Evolutionary conservation across 2,888 invertebrate species (phyloP), one percentile per base, ranked within the genome.

Genomic region (Onchidella celtica): DNA sequence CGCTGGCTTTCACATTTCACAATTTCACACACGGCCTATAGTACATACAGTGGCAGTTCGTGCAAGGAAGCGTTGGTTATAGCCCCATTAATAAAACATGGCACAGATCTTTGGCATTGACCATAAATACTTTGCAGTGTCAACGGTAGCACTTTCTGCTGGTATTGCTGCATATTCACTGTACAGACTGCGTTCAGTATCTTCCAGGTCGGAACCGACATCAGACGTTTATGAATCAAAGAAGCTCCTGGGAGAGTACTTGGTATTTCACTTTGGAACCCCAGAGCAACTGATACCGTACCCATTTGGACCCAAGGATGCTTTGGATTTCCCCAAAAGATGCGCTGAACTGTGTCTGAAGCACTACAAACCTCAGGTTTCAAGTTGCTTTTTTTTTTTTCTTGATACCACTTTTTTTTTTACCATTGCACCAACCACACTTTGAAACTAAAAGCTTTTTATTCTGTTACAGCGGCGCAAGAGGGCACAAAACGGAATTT

Each of bases 261-360:
- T 93, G 21, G 86, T 91, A 11, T 91, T 92, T 82, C 93, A 93
- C 85, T 93, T 90, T 84, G 90, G 91, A 0, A 83, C 87, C 2
- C 86, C 87, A 3, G 83, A 83, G n/a, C 89, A 92, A 72, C 84
- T 91, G 34, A 84, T 90, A 17, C 84, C 81, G 29, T 91, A 88
- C 78, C 88, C 89, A 29, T 89, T 90, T 84, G 92, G 90, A 14
- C 92, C 92, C n/a, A 88, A 87, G 69, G 87, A 89, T 59, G 85
- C 90, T 0, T 81, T 92, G 21, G 90, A 91, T 75, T 92, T 93
- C 83, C 92, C 92, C 0, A 90, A 89, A 80, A 83, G 91, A 81
- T 91, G 92, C 86, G 92, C 91, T 24, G 91, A 92, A 24, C 79
- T 93, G 32, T 92, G 92, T 79, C 65, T 89, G 3, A 90, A 91